Conservation (phyloP, 2,888 invertebrate species). For the Vandiemenella viatica region DNA sequence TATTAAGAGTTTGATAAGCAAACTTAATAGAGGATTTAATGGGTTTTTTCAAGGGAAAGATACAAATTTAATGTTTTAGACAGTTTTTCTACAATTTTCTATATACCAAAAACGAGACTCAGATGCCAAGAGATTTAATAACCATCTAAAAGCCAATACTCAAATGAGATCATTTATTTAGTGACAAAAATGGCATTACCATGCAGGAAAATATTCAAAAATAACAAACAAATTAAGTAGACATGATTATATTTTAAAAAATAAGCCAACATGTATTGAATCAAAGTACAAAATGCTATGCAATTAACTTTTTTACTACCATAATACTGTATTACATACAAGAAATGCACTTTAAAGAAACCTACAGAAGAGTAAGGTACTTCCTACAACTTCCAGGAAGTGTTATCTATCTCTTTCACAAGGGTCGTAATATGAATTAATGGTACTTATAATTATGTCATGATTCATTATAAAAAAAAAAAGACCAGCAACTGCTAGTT, state of each 20-base stretch:
- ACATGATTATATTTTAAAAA: neutral
- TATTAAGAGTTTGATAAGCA: no score
- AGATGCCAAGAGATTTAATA: no score
- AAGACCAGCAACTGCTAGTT: conserved; percentile 6
- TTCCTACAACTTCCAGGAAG: conserved; percentile 18
- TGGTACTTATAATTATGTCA: conserved; percentile 8
- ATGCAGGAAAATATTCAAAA: no score
- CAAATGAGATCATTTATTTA: no score
- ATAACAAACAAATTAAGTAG: no score
- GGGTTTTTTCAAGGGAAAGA: no score
- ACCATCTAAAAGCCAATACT: no score
- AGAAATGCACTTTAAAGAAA: conserved; percentile 81
- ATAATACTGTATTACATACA: conserved; percentile 83
- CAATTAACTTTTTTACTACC: conserved; percentile 33
- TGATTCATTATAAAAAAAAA: conserved; percentile 8
- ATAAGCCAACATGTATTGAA: conserved; percentile 2
- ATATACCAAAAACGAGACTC: no score
- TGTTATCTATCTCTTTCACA: conserved; percentile 22
- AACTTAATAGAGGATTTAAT: no score
- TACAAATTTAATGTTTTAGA: no score
- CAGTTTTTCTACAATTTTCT: no score
- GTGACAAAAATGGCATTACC: no score
- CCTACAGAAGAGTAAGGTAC: conserved; percentile 61
- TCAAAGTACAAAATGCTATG: conserved; percentile 6
- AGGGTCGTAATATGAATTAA: conserved; percentile 19